These are phyloP conservation scores for Temnothorax unifasciatus DNA, from an alignment of 2,888 invertebrate genomes.

Conservation along the genomic window DNA sequence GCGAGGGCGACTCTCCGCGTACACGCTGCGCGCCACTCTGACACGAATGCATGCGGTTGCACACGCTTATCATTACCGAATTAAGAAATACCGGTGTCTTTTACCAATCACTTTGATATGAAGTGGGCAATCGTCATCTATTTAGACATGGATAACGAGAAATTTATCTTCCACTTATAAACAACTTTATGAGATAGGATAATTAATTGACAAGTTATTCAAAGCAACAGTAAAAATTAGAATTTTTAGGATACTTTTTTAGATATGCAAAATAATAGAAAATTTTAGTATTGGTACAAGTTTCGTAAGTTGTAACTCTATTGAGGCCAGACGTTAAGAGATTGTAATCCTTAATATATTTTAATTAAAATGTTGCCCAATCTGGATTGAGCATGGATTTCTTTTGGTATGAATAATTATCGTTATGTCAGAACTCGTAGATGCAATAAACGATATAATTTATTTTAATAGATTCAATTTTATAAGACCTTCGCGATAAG, in stretches of 20 bases:
- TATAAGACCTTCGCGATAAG: not conserved
- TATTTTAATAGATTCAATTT: conserved; percentile 29
- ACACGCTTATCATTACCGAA: conserved; percentile 65
- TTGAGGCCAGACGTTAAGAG: not conserved
- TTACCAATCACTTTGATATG: not conserved
- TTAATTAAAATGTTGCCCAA: conserved; percentile 33
- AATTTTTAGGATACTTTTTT: not conserved
- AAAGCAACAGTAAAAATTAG: not conserved
- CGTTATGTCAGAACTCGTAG: not conserved
- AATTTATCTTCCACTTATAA: not conserved
- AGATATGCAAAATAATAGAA: not conserved
- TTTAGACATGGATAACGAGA: not conserved
- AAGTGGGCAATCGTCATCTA: too few species aligned
- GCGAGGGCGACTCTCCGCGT: conserved; percentile 79
- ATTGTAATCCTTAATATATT: conserved; percentile 26
- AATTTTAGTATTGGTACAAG: not conserved
- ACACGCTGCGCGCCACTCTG: conserved; percentile 49
- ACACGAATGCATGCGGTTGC: conserved; percentile 69
- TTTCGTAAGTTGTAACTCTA: conserved; percentile 21
- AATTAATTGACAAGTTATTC: conserved; percentile 33
- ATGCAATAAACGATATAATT: conserved; percentile 17
- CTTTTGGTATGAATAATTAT: conserved; percentile 15
- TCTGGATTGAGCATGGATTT: not conserved
- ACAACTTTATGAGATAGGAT: not conserved
- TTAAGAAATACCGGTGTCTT: conserved; percentile 46